phyloP scores from a whole-genome alignment of 2,797 vertebrate genomes.

The Hirundo rustica region DNA sequence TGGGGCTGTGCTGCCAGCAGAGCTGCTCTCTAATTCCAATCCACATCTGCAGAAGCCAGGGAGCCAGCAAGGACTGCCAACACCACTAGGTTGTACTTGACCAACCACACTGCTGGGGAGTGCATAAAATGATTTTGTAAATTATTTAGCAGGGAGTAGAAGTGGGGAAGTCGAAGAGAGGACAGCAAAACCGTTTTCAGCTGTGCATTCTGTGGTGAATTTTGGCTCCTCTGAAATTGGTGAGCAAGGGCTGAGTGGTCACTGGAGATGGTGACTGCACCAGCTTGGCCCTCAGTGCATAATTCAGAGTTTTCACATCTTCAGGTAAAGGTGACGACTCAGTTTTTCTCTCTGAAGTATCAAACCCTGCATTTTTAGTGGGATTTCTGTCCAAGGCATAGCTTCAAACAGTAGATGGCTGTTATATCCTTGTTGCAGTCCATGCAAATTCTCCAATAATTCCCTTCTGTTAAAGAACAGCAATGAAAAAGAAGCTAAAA shows the following conservation, averaged over 20 bases:
- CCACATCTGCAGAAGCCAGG: not conserved
- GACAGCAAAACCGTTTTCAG: not conserved
- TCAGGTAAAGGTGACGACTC: too few species aligned
- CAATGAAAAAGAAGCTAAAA: not conserved
- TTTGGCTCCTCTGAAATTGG: rapidly evolving
- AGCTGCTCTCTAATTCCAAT: not conserved
- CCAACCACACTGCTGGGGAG: not conserved
- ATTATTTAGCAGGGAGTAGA: not conserved
- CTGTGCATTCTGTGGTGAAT: not conserved
- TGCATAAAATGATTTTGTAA: not conserved
- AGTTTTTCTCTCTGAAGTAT: not conserved
- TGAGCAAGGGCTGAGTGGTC: too few species aligned
- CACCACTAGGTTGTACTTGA: not conserved
- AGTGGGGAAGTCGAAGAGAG: not conserved
- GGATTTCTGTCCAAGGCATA: not conserved
- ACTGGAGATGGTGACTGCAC: not conserved
- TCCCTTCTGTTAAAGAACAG: not conserved
- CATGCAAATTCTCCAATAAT: not conserved
- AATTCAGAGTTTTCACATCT: too few species aligned
- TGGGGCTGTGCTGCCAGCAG: not conserved
- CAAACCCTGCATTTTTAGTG: not conserved
- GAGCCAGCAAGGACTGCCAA: not conserved
- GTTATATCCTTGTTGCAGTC: not conserved
- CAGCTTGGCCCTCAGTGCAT: rapidly evolving
- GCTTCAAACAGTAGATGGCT: not conserved